These are phyloP conservation scores for Drosophila rufa DNA, from an alignment of 1,140 invertebrate species.

Conservation along the genomic window DNA sequence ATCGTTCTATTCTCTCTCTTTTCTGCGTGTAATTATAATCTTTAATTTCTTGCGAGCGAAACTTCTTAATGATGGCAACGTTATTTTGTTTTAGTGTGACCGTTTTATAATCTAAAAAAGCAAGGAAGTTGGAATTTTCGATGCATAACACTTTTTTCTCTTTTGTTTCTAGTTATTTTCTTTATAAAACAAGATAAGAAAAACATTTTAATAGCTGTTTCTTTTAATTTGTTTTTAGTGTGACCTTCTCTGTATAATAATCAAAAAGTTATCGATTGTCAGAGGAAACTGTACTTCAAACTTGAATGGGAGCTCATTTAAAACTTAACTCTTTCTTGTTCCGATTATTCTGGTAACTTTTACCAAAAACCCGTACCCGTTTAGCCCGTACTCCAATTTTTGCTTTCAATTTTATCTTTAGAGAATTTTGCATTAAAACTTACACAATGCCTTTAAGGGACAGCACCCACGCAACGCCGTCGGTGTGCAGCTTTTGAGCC, in stretches of 20 bases:
- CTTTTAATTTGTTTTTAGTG: not conserved
- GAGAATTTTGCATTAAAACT: conserved; percentile 44
- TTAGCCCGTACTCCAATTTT: conserved; percentile 1
- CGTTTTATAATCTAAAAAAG: not conserved
- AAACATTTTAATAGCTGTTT: not conserved
- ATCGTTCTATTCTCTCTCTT: conserved; percentile 43
- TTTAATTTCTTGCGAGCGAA: conserved; percentile 15
- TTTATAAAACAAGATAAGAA: not conserved
- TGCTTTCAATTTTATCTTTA: conserved; percentile 29
- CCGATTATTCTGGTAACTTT: conserved; percentile 8
- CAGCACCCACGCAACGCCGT: conserved; percentile 17
- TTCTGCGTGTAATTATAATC: conserved; percentile 36
- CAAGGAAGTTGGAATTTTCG: not conserved
- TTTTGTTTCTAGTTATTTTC: not conserved
- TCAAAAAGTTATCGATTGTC: conserved; percentile 6
- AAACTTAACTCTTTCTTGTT: conserved; percentile 5
- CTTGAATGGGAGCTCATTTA: conserved; percentile 5
- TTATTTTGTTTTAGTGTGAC: conserved; percentile 2
- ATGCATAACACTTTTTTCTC: not conserved
- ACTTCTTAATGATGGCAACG: conserved; percentile 9
- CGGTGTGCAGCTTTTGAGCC: conserved; percentile 27
- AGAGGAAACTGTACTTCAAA: not conserved
- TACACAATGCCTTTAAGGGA: conserved; percentile 45
- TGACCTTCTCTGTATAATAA: not conserved
- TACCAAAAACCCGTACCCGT: conserved; percentile 13